A percentile compares a stretch with the other conserved stretches of the same genome.
These are phyloP conservation scores for Aporophyla lueneburgensis DNA, from an alignment of 2,888 invertebrate species.

Conservation along the genomic window DNA sequence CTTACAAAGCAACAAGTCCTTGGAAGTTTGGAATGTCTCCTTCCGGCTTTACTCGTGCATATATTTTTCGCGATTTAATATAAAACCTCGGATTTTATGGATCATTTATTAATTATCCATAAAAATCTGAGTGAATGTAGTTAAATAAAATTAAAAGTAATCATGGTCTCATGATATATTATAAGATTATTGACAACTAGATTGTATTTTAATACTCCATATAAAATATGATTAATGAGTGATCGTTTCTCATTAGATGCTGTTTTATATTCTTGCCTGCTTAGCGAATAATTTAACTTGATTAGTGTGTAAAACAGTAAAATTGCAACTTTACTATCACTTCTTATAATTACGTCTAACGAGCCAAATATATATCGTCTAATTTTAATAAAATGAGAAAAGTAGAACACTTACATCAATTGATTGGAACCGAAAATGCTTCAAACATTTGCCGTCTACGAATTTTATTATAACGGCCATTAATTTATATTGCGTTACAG, in stretches of 20 bases:
- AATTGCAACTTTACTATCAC: conserved; percentile 34
- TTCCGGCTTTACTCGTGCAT: conserved; percentile 62
- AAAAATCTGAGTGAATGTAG: conserved; percentile 39
- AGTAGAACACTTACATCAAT: conserved; percentile 83
- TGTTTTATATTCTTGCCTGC: conserved; percentile 40
- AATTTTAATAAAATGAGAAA: conserved; percentile 82
- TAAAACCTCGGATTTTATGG: conserved; percentile 55
- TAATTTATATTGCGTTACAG: conserved; percentile 89
- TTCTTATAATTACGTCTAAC: conserved; percentile 62
- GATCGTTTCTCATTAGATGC: conserved; percentile 45
- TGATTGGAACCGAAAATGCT: conserved; percentile 81
- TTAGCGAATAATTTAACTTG: conserved; percentile 55
- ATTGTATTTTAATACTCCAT: conserved; percentile 33
- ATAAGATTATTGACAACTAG: conserved; percentile 30
- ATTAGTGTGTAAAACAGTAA: conserved; percentile 48
- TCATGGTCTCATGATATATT: conserved; percentile 26
- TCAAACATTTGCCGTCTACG: conserved; percentile 83
- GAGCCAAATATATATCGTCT: conserved; percentile 70
- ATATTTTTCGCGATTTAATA: conserved; percentile 56
- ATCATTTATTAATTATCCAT: conserved; percentile 17
- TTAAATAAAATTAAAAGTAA: conserved; percentile 40
- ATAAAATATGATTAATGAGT: conserved; percentile 55
- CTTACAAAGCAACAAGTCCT: conserved; percentile 59
- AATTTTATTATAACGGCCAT: conserved; percentile 86
- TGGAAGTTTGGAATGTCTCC: conserved; percentile 58